Evolutionary conservation across 1,140 invertebrate genomes (phyloP).

Genomic region (Drosophila paulistorum): DNA sequence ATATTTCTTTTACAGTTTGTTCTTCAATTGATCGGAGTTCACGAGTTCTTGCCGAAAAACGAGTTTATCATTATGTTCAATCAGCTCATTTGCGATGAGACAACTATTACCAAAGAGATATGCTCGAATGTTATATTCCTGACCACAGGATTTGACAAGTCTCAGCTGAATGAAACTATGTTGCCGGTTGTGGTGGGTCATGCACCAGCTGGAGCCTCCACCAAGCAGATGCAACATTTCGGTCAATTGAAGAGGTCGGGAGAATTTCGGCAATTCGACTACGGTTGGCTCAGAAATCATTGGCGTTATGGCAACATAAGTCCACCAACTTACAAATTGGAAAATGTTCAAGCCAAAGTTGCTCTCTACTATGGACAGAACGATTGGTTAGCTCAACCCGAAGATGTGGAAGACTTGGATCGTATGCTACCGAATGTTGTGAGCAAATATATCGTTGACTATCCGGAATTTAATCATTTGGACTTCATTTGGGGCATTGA

Average conservation of each 20-base stretch:
- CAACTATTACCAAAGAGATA: conserved; percentile 83
- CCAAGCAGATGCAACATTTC: conserved; percentile 89
- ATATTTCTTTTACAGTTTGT: conserved; percentile 47
- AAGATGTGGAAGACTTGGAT: conserved; percentile 83
- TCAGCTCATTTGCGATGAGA: conserved; percentile 83
- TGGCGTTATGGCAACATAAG: conserved; percentile 82
- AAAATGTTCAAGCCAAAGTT: conserved; percentile 85
- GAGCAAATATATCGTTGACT: conserved; percentile 82
- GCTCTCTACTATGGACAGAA: conserved; percentile 87
- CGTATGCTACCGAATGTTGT: conserved; percentile 83
- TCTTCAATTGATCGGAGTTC: conserved; percentile 83
- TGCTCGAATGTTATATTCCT: conserved; percentile 86
- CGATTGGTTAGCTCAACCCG: conserved; percentile 85
- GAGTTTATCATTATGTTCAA: conserved; percentile 82
- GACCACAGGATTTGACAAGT: conserved; percentile 84
- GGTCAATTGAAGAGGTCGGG: conserved; percentile 85
- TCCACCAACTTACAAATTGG: conserved; percentile 86
- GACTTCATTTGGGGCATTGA: conserved; percentile 85
- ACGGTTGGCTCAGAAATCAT: conserved; percentile 82
- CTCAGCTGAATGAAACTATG: conserved; percentile 86
- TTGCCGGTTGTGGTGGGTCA: conserved; percentile 90
- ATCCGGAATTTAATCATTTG: conserved; percentile 84
- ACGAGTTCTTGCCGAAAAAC: conserved; percentile 85
- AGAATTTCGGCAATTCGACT: conserved; percentile 84
- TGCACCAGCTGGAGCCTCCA: conserved; percentile 90